Base-by-base conservation (phyloP, 2,888 invertebrate genomes). In the Leucophenga montana region DNA sequence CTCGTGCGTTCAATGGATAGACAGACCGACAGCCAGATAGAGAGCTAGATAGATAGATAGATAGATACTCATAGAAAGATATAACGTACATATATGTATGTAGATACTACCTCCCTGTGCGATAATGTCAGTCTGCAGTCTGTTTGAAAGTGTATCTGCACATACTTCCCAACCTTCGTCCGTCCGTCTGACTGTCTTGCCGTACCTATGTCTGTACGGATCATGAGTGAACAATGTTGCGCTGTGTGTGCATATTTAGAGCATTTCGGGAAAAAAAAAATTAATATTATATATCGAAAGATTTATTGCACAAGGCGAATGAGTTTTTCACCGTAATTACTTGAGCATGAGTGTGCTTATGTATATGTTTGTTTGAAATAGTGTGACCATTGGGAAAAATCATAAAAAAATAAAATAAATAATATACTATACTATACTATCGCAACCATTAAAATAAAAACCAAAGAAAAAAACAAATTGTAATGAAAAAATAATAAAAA, bases 321-420 rank as follows among this genome's bases (percentile, higher is more conserved):
- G 85, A 84, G 82, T 83, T 84, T 83, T 73, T 80, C 79, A 82
- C 76, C 77, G 83, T 85, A 85, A 85, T 83, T 83, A 83, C 83
- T 64, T 76, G 73, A 77, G 73, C 73, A 75, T 80, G 66, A 66
- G 59, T 39, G 66, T 53, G 44, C 44, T 27, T 14, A n/a, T 67
- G 64, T 16, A 14, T 67, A 46, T 48, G 27, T 70, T 54, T 59
- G 50, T 57, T 16, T 64, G 62, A 13, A 56, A 14, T n/a, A 31
- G 53, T 62, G 39, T 57, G 20, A 46, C 27, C 27, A 74, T 70
- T 74, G 74, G 64, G 66, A 14, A 57, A 50, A 53, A 62, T 54
- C n/a, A 67, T 33, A 20, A 68, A 66, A 20, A 69, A 59, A 46
- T 39, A 64, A 68, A 68, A 70, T 61, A 71, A 48, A 53, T 65